A percentile compares a stretch with the other conserved stretches of the same genome.
These are phyloP conservation scores for Anaspis maculata DNA, from an alignment of 2,888 invertebrate species.

Conservation along the genomic window DNA sequence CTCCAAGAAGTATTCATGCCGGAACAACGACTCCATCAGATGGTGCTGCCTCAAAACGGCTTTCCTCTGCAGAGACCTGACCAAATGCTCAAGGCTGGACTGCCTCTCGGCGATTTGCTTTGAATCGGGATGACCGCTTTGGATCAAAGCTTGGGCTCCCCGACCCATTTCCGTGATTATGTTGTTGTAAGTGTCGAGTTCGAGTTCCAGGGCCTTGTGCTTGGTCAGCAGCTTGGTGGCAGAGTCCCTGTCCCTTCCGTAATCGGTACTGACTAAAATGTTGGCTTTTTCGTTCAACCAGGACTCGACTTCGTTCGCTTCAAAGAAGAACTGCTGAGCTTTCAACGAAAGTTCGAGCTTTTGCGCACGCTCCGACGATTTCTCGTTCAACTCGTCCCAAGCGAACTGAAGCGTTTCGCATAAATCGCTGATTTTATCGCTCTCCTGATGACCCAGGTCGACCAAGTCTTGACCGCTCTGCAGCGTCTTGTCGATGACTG, in stretches of 20 bases:
- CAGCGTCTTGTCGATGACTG: slow-evolving; percentile 75
- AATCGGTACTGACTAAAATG: slow-evolving; percentile 72
- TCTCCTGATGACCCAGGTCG: slow-evolving; percentile 71
- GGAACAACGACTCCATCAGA: slow-evolving; percentile 82
- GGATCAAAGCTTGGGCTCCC: slow-evolving; percentile 72
- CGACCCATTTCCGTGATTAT: slow-evolving; percentile 90
- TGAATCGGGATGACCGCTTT: slow-evolving; percentile 74
- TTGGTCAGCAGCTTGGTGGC: slow-evolving; percentile 89
- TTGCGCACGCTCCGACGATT: slow-evolving; percentile 62
- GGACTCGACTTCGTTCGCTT: slow-evolving; percentile 84
- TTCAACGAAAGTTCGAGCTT: slow-evolving; percentile 79
- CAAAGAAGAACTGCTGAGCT: slow-evolving; percentile 87
- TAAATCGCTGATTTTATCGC: slow-evolving; percentile 66
- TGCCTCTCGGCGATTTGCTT: slow-evolving; percentile 72
- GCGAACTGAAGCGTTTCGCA: slow-evolving; percentile 63
- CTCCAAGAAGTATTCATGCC: slow-evolving; percentile 85
- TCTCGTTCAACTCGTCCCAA: slow-evolving; percentile 66
- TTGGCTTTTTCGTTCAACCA: slow-evolving; percentile 87
- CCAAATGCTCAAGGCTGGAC: slow-evolving; percentile 65
- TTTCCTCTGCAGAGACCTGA: slow-evolving; percentile 71
- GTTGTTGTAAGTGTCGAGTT: slow-evolving; percentile 84
- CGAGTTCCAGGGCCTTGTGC: slow-evolving; percentile 88
- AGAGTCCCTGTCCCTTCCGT: slow-evolving; percentile 81
- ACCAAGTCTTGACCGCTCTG: slow-evolving; percentile 69
- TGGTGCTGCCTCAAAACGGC: slow-evolving; percentile 73